phyloP scores from a whole-genome alignment of 2,797 vertebrate species.

The Apogon talboti region DNA sequence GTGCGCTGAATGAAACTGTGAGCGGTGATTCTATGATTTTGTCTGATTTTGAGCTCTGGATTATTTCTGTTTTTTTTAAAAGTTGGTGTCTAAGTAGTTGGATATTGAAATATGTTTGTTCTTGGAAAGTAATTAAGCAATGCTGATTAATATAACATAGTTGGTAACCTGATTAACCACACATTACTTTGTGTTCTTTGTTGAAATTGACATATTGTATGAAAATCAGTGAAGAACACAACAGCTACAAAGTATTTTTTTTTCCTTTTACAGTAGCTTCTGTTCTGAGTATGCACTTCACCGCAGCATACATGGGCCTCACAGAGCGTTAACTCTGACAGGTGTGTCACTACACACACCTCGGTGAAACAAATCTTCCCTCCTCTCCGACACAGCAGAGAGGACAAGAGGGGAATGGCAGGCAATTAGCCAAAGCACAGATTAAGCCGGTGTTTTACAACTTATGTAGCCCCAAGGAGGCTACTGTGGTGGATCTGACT shows the following conservation, averaged over 20 bases:
- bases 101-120: not conserved
- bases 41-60: not conserved
- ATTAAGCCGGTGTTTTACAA: slow-evolving; percentile 80
- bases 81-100: no score
- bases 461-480: slow-evolving; percentile 59
- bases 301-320: slow-evolving; percentile 9
- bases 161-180: not conserved
- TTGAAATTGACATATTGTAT: slow-evolving; percentile 1
- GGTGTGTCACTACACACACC: slow-evolving; percentile 31
- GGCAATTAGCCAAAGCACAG: slow-evolving; percentile 77
- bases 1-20: not conserved
- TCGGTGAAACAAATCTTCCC: slow-evolving; percentile 45
- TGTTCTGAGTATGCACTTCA: slow-evolving; percentile 4
- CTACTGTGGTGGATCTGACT: slow-evolving; percentile 28
- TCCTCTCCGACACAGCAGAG: slow-evolving; percentile 34
- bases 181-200: slow-evolving; percentile 1
- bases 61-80: slow-evolving; percentile 7
- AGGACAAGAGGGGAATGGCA: slow-evolving; percentile 55
- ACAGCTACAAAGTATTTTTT: slow-evolving; percentile 3
- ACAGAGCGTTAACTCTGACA: slow-evolving; percentile 22
- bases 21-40: not conserved
- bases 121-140: not conserved
- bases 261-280: not conserved
- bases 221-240: not conserved
- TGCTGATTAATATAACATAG: slow-evolving; percentile 1